Evolutionary conservation across 2,113 vertebrate genomes (phyloP).

Genomic region (Neogale vison): DNA sequence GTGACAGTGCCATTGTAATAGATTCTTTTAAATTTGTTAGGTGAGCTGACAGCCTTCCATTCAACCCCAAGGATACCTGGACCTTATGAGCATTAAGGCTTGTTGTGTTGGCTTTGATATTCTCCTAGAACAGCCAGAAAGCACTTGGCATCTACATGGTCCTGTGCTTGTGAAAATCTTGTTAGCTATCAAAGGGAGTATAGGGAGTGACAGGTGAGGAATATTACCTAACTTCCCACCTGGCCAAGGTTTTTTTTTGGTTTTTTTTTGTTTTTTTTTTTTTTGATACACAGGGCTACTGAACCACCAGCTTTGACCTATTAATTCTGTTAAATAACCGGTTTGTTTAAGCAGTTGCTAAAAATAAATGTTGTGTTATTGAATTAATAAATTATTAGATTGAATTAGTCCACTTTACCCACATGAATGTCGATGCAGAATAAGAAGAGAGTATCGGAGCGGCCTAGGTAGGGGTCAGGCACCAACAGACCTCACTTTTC

Average conservation of each 20-base stretch:
- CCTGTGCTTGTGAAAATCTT: neutral
- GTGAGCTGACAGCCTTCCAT: constrained; percentile 42
- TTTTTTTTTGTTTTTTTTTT: no score
- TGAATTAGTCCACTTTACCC: neutral
- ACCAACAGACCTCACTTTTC: neutral
- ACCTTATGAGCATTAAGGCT: neutral
- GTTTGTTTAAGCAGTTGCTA: neutral
- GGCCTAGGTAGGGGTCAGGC: no score
- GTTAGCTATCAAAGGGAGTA: neutral
- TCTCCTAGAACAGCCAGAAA: neutral
- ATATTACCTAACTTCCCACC: neutral
- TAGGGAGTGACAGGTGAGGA: neutral
- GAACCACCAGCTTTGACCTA: neutral
- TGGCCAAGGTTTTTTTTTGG: neutral
- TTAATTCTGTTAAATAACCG: neutral
- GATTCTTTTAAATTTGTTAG: constrained; percentile 42
- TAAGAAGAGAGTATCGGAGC: no score
- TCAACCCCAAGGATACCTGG: neutral
- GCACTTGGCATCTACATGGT: neutral
- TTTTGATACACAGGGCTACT: neutral
- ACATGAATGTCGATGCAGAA: neutral
- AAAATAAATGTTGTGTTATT: neutral
- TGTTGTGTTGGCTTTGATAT: neutral
- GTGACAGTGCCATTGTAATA: constrained; percentile 33
- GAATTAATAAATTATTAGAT: neutral